Evolutionary conservation across 2,113 vertebrate genomes (phyloP).

Genomic region (Ceyx melanurus): DNA sequence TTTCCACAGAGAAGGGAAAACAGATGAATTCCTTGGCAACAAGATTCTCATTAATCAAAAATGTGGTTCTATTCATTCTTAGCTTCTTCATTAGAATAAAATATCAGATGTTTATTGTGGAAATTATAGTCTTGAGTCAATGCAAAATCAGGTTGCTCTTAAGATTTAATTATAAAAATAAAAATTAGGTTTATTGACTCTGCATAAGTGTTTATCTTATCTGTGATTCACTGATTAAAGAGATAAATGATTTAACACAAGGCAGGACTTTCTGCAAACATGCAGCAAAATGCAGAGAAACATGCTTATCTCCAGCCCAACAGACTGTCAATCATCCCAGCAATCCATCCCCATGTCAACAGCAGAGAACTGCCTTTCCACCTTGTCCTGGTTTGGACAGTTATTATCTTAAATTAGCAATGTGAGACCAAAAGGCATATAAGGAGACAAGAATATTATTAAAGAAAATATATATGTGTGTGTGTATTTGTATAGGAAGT

Average conservation of each 20-base stretch:
- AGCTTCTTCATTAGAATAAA: conserved; percentile 50
- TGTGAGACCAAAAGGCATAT: too few species aligned
- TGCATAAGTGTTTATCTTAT: neutral
- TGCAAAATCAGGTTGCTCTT: conserved; percentile 43
- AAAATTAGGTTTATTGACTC: conserved; percentile 48
- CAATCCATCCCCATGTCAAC: neutral
- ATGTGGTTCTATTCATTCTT: conserved; percentile 40
- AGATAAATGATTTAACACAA: neutral
- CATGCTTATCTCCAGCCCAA: neutral
- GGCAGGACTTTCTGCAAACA: conserved; percentile 12
- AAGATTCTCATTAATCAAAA: conserved; percentile 77
- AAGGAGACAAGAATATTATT: too few species aligned
- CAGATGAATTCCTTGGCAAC: conserved; percentile 77
- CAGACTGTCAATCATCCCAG: neutral
- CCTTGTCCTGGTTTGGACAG: too few species aligned
- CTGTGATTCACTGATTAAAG: conserved; percentile 23
- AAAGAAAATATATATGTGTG: too few species aligned
- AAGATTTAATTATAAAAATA: conserved; percentile 53
- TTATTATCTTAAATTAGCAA: too few species aligned
- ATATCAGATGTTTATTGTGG: conserved; percentile 39
- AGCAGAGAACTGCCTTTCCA: neutral
- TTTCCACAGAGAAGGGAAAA: conserved; percentile 29
- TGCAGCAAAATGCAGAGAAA: neutral
- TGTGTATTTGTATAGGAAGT: too few species aligned
- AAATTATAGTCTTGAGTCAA: conserved; percentile 25